Percentiles rank a stretch among this genome's conserved stretches.
phyloP scores from a whole-genome alignment of 2,797 vertebrate species.

The Silurus aristotelis region DNA sequence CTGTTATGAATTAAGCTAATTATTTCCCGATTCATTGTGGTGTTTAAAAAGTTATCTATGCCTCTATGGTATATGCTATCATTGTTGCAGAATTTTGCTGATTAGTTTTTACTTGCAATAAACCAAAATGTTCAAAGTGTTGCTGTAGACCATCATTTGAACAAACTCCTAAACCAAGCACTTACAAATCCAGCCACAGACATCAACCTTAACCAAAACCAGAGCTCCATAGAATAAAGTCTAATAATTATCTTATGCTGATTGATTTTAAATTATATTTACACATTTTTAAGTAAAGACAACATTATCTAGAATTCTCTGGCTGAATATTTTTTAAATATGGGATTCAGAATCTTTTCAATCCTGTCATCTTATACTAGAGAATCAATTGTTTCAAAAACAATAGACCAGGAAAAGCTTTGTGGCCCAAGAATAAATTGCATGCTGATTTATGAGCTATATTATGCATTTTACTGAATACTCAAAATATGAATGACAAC shows the following conservation, averaged over 20 bases:
- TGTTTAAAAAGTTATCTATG: no score
- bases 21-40: no score
- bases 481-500: slow-evolving; percentile 60
- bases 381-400: slow-evolving; percentile 56
- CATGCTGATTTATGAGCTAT: slow-evolving; percentile 45
- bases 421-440: slow-evolving; percentile 43
- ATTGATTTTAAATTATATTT: slow-evolving; percentile 40
- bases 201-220: slow-evolving; percentile 5
- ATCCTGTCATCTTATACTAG: slow-evolving; percentile 50
- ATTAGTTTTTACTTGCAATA: slow-evolving; percentile 3
- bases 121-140: slow-evolving; percentile 30
- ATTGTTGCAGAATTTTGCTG: no score
- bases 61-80: no score
- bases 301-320: no score
- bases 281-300: no score
- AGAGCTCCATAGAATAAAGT: slow-evolving; percentile 58
- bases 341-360: no score
- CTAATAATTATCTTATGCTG: no score
- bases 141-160: slow-evolving; percentile 45
- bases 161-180: background rate
- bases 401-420: slow-evolving; percentile 55
- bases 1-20: no score
- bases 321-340: slow-evolving; percentile 48
- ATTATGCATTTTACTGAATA: slow-evolving; percentile 40
- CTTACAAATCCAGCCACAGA: no score